phyloP scores from a whole-genome alignment of 2,113 vertebrate genomes.

The Oncorhynchus tshawytscha region DNA sequence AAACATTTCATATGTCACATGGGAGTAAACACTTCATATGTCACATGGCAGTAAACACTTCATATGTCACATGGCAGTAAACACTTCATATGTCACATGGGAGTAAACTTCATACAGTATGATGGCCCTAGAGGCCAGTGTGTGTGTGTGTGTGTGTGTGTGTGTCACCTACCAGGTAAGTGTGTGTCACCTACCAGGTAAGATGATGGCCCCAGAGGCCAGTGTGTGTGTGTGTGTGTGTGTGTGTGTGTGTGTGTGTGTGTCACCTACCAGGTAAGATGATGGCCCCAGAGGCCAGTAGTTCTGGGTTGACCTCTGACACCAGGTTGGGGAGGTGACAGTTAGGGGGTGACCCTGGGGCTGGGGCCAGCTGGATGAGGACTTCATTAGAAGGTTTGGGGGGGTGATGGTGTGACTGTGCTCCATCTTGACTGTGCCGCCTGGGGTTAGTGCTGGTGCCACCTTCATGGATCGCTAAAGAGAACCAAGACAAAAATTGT shows the following conservation, averaged over 20 bases:
- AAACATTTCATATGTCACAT: no score
- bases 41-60: no score
- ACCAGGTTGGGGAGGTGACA: constrained; percentile 52
- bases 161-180: no score
- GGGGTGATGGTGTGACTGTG: constrained; percentile 28
- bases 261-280: constrained; percentile 72
- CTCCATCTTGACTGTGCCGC: constrained; percentile 42
- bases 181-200: no score
- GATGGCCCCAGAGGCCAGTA: constrained; percentile 74
- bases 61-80: no score
- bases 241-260: neutral
- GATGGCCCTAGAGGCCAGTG: no score
- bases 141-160: no score
- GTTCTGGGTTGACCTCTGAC: constrained; percentile 70
- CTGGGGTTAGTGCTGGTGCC: constrained; percentile 23
- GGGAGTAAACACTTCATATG: no score
- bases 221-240: no score
- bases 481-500: neutral
- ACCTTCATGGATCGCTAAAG: constrained; percentile 49
- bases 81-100: no score
- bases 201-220: no score
- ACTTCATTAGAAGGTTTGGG: constrained; percentile 52
- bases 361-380: constrained; percentile 14
- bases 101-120: no score
- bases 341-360: constrained; percentile 21